Evolutionary conservation across 64 coral and sea anemone species (phyloP).

Genomic region (Pocillopora damicornis): DNA sequence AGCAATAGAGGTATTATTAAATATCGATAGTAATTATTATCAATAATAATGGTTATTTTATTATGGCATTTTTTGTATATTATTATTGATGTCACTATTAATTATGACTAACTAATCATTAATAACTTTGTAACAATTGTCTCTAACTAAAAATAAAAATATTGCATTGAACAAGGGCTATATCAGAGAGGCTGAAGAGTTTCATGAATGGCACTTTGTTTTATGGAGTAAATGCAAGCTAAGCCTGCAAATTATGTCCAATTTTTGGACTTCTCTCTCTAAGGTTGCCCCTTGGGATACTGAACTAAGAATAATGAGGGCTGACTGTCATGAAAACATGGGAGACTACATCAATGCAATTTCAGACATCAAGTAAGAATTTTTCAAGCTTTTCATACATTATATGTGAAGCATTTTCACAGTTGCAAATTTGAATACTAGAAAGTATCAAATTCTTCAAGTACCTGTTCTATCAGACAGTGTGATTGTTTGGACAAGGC

Average conservation of each 20-base stretch:
- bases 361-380: slow-evolving; percentile 89
- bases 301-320: slow-evolving; percentile 83
- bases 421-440: neutral
- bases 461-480: neutral
- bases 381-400: neutral
- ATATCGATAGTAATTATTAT: neutral
- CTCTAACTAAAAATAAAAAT: no score
- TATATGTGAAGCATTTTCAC: neutral
- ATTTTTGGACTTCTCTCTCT: neutral
- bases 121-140: no score
- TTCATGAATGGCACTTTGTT: no score
- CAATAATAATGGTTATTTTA: no score
- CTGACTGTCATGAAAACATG: slow-evolving; percentile 79
- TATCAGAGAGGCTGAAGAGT: no score
- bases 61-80: no score
- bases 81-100: no score
- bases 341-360: slow-evolving; percentile 81
- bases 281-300: slow-evolving; percentile 89
- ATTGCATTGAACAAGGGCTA: no score
- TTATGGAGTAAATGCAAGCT: no score
- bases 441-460: neutral
- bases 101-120: no score
- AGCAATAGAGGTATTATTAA: slow-evolving; percentile 71
- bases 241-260: no score
- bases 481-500: no score